Conservation (phyloP, 1,140 invertebrate species). For the Melanaphis sacchari region DNA sequence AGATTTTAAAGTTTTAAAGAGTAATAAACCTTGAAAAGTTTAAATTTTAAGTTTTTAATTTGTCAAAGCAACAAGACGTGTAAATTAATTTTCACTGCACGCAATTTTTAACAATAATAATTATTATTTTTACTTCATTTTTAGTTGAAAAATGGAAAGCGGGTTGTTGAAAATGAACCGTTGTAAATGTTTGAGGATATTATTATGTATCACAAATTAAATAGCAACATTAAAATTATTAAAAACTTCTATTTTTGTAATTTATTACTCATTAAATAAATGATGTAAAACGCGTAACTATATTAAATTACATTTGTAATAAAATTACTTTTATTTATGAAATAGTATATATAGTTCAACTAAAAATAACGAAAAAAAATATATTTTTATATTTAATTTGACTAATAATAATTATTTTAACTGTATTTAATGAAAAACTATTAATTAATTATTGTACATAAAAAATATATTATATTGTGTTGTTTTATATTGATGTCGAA, state of each 20-base stretch:
- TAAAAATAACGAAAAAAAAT: background rate
- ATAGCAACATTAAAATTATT: background rate
- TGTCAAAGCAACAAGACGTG: background rate
- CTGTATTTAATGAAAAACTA: background rate
- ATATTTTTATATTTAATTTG: background rate
- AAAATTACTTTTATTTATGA: background rate
- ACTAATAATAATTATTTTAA: background rate
- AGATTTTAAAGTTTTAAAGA: background rate
- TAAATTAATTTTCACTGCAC: conserved; percentile 12
- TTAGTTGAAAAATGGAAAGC: background rate
- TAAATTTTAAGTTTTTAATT: conserved; percentile 13
- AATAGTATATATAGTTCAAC: background rate
- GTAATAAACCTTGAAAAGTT: background rate
- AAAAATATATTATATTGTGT: background rate
- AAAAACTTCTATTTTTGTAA: background rate
- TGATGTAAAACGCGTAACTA: background rate
- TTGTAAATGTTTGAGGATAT: background rate
- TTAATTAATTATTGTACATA: background rate
- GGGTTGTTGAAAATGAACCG: background rate
- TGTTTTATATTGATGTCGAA: background rate
- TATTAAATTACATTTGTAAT: background rate
- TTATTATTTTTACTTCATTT: background rate
- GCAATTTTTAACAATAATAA: background rate
- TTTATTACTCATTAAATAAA: background rate
- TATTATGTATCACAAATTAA: background rate